Evolutionary conservation across 1,140 invertebrate species (phyloP).

Genomic region (Brachionus angularis): DNA sequence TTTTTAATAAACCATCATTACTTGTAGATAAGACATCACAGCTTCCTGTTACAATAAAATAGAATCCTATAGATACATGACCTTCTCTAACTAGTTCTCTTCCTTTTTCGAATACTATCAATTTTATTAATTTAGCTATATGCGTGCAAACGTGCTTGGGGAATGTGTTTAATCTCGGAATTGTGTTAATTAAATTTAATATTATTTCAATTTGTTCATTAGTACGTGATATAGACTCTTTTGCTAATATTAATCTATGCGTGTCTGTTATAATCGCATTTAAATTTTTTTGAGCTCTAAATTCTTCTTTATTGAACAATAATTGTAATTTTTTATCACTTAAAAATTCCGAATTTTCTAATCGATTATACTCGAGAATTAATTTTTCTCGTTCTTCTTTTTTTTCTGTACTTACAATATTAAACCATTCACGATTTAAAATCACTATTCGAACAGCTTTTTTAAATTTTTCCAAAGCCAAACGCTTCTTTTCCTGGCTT

Average conservation of each 20-base stretch:
- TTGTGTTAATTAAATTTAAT: not conserved
- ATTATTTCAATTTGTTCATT: conserved; percentile 10
- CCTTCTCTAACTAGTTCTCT: conserved; percentile 10
- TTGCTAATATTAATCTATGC: conserved; percentile 13
- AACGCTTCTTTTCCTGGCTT: conserved; percentile 7
- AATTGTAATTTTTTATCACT: conserved; percentile 32
- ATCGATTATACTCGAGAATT: conserved; percentile 3
- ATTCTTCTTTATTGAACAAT: conserved; percentile 29
- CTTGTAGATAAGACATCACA: conserved; percentile 30
- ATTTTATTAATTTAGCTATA: conserved; percentile 6
- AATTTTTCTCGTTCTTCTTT: conserved; percentile 25
- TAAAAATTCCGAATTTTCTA: conserved; percentile 24
- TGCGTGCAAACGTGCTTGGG: not conserved
- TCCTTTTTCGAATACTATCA: conserved; percentile 30
- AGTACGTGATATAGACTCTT: not conserved
- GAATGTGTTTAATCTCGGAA: conserved; percentile 10
- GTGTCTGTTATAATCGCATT: conserved; percentile 13
- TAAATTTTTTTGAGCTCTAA: conserved; percentile 27
- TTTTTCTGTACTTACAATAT: conserved; percentile 7
- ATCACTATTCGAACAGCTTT: conserved; percentile 11
- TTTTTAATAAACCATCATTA: conserved; percentile 17
- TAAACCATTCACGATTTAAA: conserved; percentile 26
- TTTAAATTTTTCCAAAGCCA: conserved; percentile 13
- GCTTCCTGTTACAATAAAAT: conserved; percentile 15
- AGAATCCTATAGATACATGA: conserved; percentile 8